Conservation (phyloP, 92 coral and sea anemone species). For the Zoanthus gigantus region DNA sequence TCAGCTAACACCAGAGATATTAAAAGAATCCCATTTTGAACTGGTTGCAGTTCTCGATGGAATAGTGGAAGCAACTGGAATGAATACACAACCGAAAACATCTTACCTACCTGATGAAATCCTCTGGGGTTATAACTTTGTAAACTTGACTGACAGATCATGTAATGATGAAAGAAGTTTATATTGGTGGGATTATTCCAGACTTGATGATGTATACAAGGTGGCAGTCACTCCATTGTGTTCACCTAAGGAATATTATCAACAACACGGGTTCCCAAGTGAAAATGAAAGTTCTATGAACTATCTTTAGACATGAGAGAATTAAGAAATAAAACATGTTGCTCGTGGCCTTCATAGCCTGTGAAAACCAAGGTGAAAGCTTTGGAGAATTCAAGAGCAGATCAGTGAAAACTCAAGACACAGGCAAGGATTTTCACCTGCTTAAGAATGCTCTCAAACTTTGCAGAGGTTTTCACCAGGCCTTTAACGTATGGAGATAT, state of each 20-base stretch:
- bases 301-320: neutral
- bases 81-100: constrained; percentile 90
- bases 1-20: constrained; percentile 71
- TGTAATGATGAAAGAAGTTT: constrained; percentile 53
- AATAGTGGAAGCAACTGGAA: constrained; percentile 93
- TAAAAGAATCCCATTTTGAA: constrained; percentile 79
- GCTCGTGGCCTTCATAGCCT: too few relatives aligned
- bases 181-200: constrained; percentile 69
- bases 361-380: too few relatives aligned
- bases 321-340: too few relatives aligned
- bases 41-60: constrained; percentile 89
- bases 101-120: constrained; percentile 91
- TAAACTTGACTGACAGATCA: constrained; percentile 58
- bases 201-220: constrained; percentile 66
- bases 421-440: too few relatives aligned
- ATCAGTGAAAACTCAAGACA: too few relatives aligned
- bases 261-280: neutral
- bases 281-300: neutral
- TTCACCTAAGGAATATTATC: constrained; percentile 72
- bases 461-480: too few relatives aligned
- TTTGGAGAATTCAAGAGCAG: too few relatives aligned
- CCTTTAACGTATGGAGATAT: too few relatives aligned
- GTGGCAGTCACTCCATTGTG: constrained; percentile 65
- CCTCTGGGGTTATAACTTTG: constrained; percentile 91
- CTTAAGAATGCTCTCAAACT: too few relatives aligned